Conservation (phyloP, 2,888 invertebrate genomes). For the Cephus pulcher region DNA sequence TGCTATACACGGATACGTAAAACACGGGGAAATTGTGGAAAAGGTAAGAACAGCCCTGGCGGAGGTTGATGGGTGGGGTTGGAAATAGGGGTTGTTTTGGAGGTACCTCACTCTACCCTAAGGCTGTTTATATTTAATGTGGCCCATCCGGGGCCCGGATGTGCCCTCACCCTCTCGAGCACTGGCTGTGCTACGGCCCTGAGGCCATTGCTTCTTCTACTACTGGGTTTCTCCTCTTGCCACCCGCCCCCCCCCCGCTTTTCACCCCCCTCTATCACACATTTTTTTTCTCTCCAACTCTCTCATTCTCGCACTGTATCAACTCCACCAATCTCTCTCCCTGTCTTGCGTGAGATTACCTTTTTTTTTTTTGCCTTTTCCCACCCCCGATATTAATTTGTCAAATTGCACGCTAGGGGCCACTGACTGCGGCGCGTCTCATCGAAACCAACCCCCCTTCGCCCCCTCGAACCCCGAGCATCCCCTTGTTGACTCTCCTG, state of each 20-base stretch:
- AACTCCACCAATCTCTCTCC: constrained; percentile 16
- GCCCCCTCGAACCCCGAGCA: not conserved
- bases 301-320: constrained; percentile 12
- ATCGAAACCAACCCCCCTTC: not conserved
- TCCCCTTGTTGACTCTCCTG: constrained; percentile 12
- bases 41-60: no score
- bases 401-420: constrained; percentile 10
- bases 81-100: constrained; percentile 21
- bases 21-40: no score
- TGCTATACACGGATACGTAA: no score
- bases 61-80: no score
- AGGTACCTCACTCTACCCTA: not conserved
- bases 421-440: constrained; percentile 1
- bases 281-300: not conserved
- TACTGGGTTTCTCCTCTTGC: not conserved
- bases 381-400: constrained; percentile 20
- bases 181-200: constrained; percentile 3
- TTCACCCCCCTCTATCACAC: not conserved
- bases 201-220: no score
- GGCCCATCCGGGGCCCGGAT: constrained; percentile 39
- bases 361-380: not conserved
- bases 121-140: constrained; percentile 46
- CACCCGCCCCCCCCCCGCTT: not conserved
- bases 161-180: constrained; percentile 33
- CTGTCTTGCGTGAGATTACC: constrained; percentile 10